Base-by-base conservation (phyloP, 1,140 invertebrate genomes). In the Muscidifurax raptorellus region DNA sequence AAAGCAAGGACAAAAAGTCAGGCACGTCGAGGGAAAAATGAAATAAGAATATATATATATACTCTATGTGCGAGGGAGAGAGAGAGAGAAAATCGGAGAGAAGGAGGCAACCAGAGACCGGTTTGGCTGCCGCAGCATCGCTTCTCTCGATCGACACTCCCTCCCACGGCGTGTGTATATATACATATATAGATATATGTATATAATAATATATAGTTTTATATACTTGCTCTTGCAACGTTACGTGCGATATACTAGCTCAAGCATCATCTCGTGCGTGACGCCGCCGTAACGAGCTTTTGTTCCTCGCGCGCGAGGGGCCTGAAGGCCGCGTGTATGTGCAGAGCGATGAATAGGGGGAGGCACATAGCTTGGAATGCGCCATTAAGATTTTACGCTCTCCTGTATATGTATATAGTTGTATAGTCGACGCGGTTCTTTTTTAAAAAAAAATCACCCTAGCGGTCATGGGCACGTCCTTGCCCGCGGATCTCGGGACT, bases 251-350 rank as follows among this genome's bases (percentile, higher is more conserved):
- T 59, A 59, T 59, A 59, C 52, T 59, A 59, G 52, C 52, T 59
- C 52, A 22, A 27, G 66, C 66, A 69, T 69, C 66, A 30, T 30
- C 66, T 30, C 66, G 66, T 30, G 28, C 78, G 40, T 25, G 18
- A 80, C n/a, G 64, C 22, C 30, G 72, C 36, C 30, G 36, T 44
- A 80, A 80, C 59, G 28, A 80, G 78, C 78, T 80, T 67, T 80
- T 69, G 30, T 80, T 67, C 78, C 32, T 36, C 22, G 10, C 22
- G 3, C 27, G 27, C 74, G 47, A 5, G 52, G 27, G 28, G 27
- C 76, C 52, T n/a, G 75, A 25, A 40, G 75, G 71, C 71, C 71
- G 71, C 71, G 71, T 9, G n/a, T n/a, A n/a, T n/a, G n/a, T n/a
- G n/a, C n/a, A 12, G 15, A 32, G 32, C 71, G 71, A 69, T 69